Base-by-base conservation (phyloP, 2,797 vertebrate genomes). In the Oophaga sylvatica region DNA sequence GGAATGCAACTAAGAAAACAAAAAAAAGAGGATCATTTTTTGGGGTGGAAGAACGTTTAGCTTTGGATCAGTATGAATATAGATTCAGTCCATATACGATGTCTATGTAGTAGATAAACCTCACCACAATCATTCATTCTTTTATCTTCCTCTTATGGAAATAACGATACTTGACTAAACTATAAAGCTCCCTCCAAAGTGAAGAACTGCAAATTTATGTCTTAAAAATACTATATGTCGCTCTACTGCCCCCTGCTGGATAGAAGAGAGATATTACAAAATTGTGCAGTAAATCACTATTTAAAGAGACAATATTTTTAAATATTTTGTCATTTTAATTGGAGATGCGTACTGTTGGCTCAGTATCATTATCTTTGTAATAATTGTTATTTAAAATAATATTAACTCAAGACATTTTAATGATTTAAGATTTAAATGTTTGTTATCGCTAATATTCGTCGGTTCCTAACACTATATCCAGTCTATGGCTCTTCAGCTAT, bases 191-290 rank as follows among this genome's bases (percentile, higher is more conserved):
- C 65, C 60, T 88, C 45, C 29, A 26, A 65, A 80, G 67, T 59
- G 57, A 80, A 77, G 45, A 53, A 75, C 45, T 41, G 83, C 60
- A 85, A 13, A 73, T 29, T 62, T 41, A 75, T 16, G 15, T 8
- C 41, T 29, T 57, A 16, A 35, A 41, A n/a, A 41, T 1, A 1
- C 62, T 81, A 4, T 16, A n/a, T 68, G 88, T 62, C 77, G 70
- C 70, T 78, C 80, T 89, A 63, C 80, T 89, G 88, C 88, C 84
- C 84, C 88, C 88, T 83, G 63, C 79, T 89, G 88, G 88, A 86
- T 0, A 73, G 31, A 68, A 22, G 1, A 3, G 10, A 62, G 26
- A 13, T 20, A 13, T 45, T 19, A 35, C 1, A 41, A 20, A 17
- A 73, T 5, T 11, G 8, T 45, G 15, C 2, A 15, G 5, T 20